phyloP scores from a whole-genome alignment of 2,888 invertebrate genomes.

The Campoplex nolae region DNA sequence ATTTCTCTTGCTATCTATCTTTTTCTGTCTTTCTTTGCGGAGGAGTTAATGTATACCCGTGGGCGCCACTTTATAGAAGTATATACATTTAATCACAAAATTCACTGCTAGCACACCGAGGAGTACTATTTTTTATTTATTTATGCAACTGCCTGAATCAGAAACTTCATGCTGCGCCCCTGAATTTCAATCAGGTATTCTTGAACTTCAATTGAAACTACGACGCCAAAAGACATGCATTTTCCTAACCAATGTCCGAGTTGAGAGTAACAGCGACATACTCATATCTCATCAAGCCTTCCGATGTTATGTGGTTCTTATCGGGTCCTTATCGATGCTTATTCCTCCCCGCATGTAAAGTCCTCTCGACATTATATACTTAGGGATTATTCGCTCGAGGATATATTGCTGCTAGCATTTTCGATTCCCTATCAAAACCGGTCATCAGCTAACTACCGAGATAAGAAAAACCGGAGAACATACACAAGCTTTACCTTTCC shows the following conservation, averaged over 20 bases:
- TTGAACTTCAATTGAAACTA: background rate
- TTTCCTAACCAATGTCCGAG: background rate
- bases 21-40: background rate
- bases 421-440: conserved; percentile 9
- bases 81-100: conserved; percentile 32
- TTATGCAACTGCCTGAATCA: background rate
- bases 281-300: background rate
- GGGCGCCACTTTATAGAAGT: conserved; percentile 21
- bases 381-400: background rate
- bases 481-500: background rate
- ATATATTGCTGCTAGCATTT: conserved; percentile 3
- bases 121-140: background rate
- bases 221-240: background rate
- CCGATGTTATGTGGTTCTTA: background rate
- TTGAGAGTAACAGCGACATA: background rate
- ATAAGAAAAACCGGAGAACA: background rate
- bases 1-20: background rate
- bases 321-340: conserved; percentile 11
- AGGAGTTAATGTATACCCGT: conserved; percentile 42
- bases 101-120: conserved; percentile 15
- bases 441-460: background rate
- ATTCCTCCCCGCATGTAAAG: background rate
- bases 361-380: background rate
- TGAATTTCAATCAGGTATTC: background rate
- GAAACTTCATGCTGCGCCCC: background rate